A percentile compares a stretch with the other conserved stretches of the same genome.
phyloP scores from a whole-genome alignment of 2,888 invertebrate genomes.

The Netelia melanura region DNA sequence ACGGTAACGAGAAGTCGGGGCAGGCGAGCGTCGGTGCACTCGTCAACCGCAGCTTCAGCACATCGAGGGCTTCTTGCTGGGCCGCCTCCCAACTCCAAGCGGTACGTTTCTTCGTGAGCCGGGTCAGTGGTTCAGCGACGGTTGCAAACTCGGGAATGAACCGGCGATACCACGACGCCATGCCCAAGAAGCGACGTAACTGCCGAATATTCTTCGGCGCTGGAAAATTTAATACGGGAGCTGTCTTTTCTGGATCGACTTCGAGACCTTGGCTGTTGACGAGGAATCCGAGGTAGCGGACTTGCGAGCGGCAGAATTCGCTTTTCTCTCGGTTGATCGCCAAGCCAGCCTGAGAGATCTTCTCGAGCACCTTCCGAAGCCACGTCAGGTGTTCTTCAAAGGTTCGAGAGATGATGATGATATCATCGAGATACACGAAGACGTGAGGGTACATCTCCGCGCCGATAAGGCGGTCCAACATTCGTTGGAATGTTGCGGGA shows the following conservation, averaged over 20 bases:
- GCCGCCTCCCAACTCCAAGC: slow-evolving; percentile 44
- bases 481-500: slow-evolving; percentile 66
- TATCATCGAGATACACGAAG: slow-evolving; percentile 66
- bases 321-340: slow-evolving; percentile 60
- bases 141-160: slow-evolving; percentile 69
- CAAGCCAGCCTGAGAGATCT: slow-evolving; percentile 25
- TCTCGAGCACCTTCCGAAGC: slow-evolving; percentile 25
- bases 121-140: slow-evolving; percentile 65
- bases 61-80: slow-evolving; percentile 21
- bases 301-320: slow-evolving; percentile 56
- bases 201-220: slow-evolving; percentile 47
- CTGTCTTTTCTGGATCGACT: slow-evolving; percentile 50
- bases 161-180: slow-evolving; percentile 74
- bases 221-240: slow-evolving; percentile 44
- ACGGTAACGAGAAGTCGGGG: slow-evolving; percentile 54
- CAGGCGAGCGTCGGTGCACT: slow-evolving; percentile 41
- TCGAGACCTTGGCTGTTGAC: slow-evolving; percentile 51
- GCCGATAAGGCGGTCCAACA: slow-evolving; percentile 57
- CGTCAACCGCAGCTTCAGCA: slow-evolving; percentile 3
- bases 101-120: slow-evolving; percentile 62
- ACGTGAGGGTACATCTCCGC: slow-evolving; percentile 58
- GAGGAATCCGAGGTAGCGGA: slow-evolving; percentile 52
- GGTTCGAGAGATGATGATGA: slow-evolving; percentile 62
- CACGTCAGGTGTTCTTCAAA: slow-evolving; percentile 59
- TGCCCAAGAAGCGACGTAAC: slow-evolving; percentile 73